A percentile compares a stretch with the other conserved stretches of the same genome.
These are phyloP conservation scores for Brevimyrus niger DNA, from an alignment of 2,113 vertebrate genomes.

Conservation along the genomic window DNA sequence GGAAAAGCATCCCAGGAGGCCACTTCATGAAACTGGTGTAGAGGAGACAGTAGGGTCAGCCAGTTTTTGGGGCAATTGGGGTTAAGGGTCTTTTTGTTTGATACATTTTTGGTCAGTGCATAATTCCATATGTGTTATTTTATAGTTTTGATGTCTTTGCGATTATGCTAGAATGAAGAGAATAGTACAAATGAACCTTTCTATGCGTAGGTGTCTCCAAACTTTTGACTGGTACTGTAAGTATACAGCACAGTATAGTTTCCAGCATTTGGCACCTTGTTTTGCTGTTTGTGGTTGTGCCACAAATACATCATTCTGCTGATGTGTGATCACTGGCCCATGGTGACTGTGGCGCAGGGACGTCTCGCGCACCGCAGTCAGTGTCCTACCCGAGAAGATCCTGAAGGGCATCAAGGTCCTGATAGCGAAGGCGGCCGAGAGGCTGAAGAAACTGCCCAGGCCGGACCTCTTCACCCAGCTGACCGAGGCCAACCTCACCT, in stretches of 20 bases:
- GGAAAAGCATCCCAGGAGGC: neutral
- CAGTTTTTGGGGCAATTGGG: no score
- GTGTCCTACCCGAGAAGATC: slow-evolving; percentile 71
- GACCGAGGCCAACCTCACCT: slow-evolving; percentile 77
- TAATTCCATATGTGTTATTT: no score
- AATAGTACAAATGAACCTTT: neutral
- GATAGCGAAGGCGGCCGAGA: slow-evolving; percentile 65
- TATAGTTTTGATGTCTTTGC: no score
- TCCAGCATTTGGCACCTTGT: neutral
- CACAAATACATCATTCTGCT: neutral
- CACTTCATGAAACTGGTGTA: neutral
- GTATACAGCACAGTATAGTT: neutral
- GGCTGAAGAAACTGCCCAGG: slow-evolving; percentile 78
- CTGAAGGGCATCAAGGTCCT: slow-evolving; percentile 72
- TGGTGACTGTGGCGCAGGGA: slow-evolving; percentile 65
- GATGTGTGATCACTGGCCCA: slow-evolving; percentile 18
- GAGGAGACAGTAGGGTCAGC: no score
- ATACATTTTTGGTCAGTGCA: no score
- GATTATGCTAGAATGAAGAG: neutral
- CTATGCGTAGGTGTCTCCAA: neutral
- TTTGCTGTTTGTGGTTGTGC: neutral
- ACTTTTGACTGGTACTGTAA: neutral
- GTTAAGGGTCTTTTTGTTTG: no score
- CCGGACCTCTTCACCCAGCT: slow-evolving; percentile 71
- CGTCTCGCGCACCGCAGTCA: slow-evolving; percentile 79